A percentile compares a stretch with the other conserved stretches of the same genome.
phyloP scores from a whole-genome alignment of 2,113 vertebrate species.

The Amphilophus citrinellus region DNA sequence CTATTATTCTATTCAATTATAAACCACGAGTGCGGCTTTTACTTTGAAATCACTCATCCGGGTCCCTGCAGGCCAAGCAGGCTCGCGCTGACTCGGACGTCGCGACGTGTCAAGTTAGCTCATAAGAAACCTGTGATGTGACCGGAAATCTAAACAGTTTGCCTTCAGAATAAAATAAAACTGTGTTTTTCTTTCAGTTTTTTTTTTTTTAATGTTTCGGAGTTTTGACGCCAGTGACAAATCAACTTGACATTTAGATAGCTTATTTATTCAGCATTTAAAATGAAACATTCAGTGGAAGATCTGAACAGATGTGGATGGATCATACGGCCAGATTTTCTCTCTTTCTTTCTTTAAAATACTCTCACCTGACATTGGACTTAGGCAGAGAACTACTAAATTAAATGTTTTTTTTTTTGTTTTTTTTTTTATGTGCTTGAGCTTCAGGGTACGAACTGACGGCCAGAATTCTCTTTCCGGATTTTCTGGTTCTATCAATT shows the following conservation, averaged over 20 bases:
- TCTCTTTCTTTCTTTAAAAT: background rate
- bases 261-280: background rate
- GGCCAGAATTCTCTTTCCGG: background rate
- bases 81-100: conserved; percentile 64
- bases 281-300: background rate
- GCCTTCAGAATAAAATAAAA: conserved; percentile 35
- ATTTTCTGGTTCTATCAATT: background rate
- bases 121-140: fast-evolving
- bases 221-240: background rate
- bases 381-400: background rate
- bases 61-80: conserved; percentile 42
- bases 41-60: conserved; percentile 69
- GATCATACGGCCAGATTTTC: background rate
- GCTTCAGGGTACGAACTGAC: background rate
- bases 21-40: conserved; percentile 18
- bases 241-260: background rate
- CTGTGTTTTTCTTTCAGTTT: too few species aligned
- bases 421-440: too few species aligned
- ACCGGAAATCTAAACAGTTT: background rate
- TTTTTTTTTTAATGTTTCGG: too few species aligned
- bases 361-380: background rate
- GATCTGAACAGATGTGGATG: background rate
- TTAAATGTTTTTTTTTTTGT: too few species aligned
- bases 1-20: background rate
- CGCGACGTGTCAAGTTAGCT: conserved; percentile 18